phyloP scores from a whole-genome alignment of 1,140 invertebrate species.

The Drosophila athabasca region DNA sequence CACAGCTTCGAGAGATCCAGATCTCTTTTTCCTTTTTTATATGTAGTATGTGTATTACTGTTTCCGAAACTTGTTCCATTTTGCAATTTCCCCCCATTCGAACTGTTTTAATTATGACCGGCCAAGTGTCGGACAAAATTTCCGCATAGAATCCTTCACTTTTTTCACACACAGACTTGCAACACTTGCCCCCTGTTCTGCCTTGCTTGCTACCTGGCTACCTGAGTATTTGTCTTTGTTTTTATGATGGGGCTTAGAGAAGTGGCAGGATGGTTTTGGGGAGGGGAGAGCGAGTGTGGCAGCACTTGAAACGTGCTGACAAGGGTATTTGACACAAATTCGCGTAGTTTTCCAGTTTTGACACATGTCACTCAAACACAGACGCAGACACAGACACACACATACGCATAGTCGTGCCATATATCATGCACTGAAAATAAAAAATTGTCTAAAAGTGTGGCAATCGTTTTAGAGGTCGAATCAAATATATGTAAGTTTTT shows the following conservation, averaged over 20 bases:
- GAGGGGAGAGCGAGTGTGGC: slow-evolving; percentile 32
- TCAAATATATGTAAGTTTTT: no score
- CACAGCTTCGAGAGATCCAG: no score
- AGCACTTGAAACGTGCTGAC: slow-evolving; percentile 74
- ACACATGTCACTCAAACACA: slow-evolving; percentile 76
- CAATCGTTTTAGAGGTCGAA: no score
- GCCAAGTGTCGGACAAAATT: not conserved
- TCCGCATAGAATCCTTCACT: slow-evolving; percentile 3
- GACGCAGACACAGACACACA: slow-evolving; percentile 1
- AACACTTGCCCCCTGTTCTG: not conserved
- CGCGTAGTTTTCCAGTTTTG: slow-evolving; percentile 82
- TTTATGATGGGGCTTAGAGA: slow-evolving; percentile 27
- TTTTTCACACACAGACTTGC: not conserved
- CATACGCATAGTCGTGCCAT: slow-evolving; percentile 32
- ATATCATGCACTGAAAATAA: not conserved
- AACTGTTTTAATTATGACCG: no score
- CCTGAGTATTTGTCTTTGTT: slow-evolving; percentile 33
- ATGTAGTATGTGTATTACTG: no score
- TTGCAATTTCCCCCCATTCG: no score
- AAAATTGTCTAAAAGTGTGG: no score
- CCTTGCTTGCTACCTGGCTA: slow-evolving; percentile 14
- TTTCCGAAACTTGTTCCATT: no score
- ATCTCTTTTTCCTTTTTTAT: no score
- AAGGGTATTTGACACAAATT: slow-evolving; percentile 82
- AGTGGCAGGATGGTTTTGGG: not conserved